Conservation (phyloP, 2,888 invertebrate species). For the Cylindroiulus punctatus region DNA sequence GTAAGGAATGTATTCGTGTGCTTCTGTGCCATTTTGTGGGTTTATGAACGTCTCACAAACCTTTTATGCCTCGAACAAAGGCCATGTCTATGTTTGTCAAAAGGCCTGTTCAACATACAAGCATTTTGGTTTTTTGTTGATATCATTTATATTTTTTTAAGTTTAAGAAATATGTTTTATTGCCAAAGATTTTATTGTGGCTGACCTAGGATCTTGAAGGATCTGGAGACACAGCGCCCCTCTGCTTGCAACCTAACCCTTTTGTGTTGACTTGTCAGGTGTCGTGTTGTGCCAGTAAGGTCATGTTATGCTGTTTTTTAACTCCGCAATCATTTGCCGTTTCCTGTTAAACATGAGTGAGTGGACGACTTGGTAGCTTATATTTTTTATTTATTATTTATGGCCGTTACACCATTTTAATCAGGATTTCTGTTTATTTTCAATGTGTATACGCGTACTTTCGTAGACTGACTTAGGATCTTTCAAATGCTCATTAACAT, state of each 20-base stretch:
- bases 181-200: slow-evolving; percentile 20
- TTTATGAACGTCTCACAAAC: not conserved
- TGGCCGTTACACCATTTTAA: not conserved
- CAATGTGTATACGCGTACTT: slow-evolving; percentile 7
- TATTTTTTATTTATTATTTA: slow-evolving; percentile 25
- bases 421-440: not conserved
- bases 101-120: not conserved
- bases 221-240: not conserved
- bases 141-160: slow-evolving; percentile 22
- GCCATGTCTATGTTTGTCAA: not conserved
- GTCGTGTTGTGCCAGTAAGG: slow-evolving; percentile 24
- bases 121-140: not conserved
- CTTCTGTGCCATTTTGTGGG: not conserved
- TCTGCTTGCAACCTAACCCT: slow-evolving; percentile 3
- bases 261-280: slow-evolving; percentile 13
- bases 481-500: slow-evolving; percentile 34
- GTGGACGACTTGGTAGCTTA: slow-evolving; percentile 23
- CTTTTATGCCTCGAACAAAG: not conserved
- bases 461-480: not conserved
- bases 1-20: not conserved
- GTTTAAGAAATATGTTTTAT: slow-evolving; percentile 37
- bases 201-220: not conserved
- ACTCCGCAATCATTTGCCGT: not conserved
- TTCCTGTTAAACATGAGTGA: not conserved
- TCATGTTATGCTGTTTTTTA: slow-evolving; percentile 2